These are phyloP conservation scores for Hanleya hanleyi DNA, from an alignment of 2,888 invertebrate species.

Conservation along the genomic window DNA sequence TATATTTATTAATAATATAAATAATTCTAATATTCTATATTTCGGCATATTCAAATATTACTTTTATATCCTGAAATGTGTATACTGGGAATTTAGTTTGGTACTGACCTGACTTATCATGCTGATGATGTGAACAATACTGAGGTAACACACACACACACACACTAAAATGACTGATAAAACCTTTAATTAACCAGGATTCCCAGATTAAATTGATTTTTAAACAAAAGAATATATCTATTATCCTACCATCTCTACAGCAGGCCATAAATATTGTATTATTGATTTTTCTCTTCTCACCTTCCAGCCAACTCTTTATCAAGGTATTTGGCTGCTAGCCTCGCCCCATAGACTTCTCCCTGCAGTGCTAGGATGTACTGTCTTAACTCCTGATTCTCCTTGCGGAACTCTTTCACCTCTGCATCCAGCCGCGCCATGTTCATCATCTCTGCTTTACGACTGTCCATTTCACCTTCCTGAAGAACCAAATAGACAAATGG, in stretches of 20 bases:
- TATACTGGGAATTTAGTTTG: too few species aligned
- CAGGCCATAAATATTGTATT: too few species aligned
- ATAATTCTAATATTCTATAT: too few species aligned
- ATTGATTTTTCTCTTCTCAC: constrained; percentile 58
- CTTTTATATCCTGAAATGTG: too few species aligned
- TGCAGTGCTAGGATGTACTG: constrained; percentile 83
- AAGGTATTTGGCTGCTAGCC: constrained; percentile 88
- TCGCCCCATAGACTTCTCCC: constrained; percentile 88
- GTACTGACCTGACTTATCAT: too few species aligned
- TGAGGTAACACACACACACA: neutral
- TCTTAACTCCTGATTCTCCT: constrained; percentile 82
- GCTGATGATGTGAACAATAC: too few species aligned
- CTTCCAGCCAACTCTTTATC: constrained; percentile 86
- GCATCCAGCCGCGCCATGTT: constrained; percentile 75
- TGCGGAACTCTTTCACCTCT: constrained; percentile 75
- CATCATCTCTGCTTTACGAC: constrained; percentile 67
- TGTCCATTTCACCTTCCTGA: constrained; percentile 75
- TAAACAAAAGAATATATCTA: too few species aligned
- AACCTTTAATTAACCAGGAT: neutral
- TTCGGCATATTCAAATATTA: too few species aligned
- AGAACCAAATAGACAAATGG: too few species aligned
- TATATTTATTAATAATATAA: too few species aligned
- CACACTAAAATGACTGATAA: neutral
- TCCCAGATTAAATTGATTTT: too few species aligned
- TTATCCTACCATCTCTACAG: too few species aligned